A percentile compares a stretch with the other conserved stretches of the same genome.
phyloP scores from a whole-genome alignment of 2,888 invertebrate genomes.

The Anthoptus insignis region DNA sequence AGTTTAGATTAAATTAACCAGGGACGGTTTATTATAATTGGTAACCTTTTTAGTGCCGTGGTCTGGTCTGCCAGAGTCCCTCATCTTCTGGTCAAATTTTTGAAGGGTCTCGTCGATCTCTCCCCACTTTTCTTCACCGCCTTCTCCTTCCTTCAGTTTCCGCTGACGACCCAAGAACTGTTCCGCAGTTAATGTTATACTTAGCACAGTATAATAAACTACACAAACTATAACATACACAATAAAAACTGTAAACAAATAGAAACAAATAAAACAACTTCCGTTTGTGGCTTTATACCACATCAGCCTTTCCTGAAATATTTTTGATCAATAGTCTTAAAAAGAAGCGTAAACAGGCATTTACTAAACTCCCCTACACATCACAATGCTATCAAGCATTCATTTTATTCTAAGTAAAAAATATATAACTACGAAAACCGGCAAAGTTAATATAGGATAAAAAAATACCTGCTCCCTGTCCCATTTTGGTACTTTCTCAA shows the following conservation, averaged over 20 bases:
- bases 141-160: constrained; percentile 73
- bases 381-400: too few relatives aligned
- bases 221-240: not conserved
- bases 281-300: too few relatives aligned
- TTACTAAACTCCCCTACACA: too few relatives aligned
- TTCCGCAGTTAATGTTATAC: not conserved
- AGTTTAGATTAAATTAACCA: too few relatives aligned
- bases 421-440: too few relatives aligned
- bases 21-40: too few relatives aligned
- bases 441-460: not conserved
- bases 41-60: constrained; percentile 87
- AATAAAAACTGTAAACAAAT: not conserved
- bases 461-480: constrained; percentile 91
- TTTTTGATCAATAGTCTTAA: too few relatives aligned
- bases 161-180: constrained; percentile 77
- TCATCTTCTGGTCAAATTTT: constrained; percentile 72
- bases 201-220: not conserved
- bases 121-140: constrained; percentile 74
- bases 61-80: constrained; percentile 75
- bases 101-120: constrained; percentile 77
- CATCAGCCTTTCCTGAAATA: too few relatives aligned
- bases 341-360: too few relatives aligned
- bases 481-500: constrained; percentile 97
- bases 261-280: not conserved
- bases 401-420: too few relatives aligned